Evolutionary conservation across 2,797 vertebrate genomes (phyloP).

Genomic region (Parambassis ranga): DNA sequence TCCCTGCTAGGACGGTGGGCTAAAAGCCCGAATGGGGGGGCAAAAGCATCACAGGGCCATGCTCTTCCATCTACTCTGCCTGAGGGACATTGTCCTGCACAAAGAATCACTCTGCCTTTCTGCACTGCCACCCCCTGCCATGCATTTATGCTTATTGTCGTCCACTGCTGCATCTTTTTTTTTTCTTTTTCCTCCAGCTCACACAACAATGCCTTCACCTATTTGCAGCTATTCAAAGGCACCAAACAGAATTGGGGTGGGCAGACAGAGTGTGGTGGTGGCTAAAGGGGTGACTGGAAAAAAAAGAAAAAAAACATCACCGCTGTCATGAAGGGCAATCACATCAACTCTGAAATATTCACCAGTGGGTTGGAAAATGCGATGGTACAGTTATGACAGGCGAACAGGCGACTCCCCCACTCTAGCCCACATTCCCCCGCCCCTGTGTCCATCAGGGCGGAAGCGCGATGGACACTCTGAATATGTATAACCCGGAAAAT

Average conservation of each 20-base stretch:
- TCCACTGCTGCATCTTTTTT: constrained; percentile 55
- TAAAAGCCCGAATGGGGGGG: constrained; percentile 75
- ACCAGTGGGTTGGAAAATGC: constrained; percentile 97
- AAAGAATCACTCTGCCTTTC: constrained; percentile 72
- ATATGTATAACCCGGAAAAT: constrained; percentile 98
- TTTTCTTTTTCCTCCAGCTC: constrained; percentile 41
- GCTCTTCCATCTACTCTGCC: constrained; percentile 74
- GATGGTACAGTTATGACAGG: constrained; percentile 93
- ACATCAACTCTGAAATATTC: constrained; percentile 98
- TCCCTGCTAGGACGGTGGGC: constrained; percentile 67
- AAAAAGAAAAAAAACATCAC: constrained; percentile 55
- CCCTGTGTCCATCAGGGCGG: constrained; percentile 85
- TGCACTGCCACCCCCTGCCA: constrained; percentile 41
- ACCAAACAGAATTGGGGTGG: constrained; percentile 43
- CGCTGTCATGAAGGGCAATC: constrained; percentile 93
- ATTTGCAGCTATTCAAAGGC: constrained; percentile 69
- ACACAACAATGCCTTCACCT: constrained; percentile 64
- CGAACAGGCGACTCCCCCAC: constrained; percentile 81
- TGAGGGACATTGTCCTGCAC: constrained; percentile 78
- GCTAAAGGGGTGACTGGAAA: constrained; percentile 62
- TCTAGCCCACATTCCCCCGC: constrained; percentile 63
- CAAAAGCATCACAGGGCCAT: constrained; percentile 68
- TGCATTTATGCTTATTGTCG: constrained; percentile 64
- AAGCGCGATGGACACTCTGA: constrained; percentile 91
- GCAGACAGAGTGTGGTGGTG: constrained; percentile 20